Evolutionary conservation across 2,797 vertebrate species (phyloP).

Genomic region (Gymnodraco acuticeps): DNA sequence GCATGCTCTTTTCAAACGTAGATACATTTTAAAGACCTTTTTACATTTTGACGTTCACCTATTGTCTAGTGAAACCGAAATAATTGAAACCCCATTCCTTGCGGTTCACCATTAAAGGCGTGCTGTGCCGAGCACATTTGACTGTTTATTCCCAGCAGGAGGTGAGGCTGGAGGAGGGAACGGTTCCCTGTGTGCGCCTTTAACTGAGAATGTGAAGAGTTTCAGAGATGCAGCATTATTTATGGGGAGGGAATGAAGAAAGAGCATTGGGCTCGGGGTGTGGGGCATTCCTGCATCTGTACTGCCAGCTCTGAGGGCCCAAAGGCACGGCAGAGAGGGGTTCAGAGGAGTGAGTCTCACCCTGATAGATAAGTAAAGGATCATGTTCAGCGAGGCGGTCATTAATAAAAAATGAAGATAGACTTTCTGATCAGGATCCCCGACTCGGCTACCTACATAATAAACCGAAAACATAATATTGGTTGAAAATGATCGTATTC

Average conservation of each 20-base stretch:
- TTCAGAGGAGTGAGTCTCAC: not conserved
- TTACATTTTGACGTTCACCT: conserved; percentile 30
- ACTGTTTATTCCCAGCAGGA: conserved; percentile 31
- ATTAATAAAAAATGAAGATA: too few species aligned
- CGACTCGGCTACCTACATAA: too few species aligned
- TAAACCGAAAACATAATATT: too few species aligned
- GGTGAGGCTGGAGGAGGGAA: conserved; percentile 19
- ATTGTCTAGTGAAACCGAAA: conserved; percentile 42
- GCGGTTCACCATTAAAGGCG: conserved; percentile 42
- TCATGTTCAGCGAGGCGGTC: too few species aligned
- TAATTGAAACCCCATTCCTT: conserved; percentile 41
- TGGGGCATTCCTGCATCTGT: conserved; percentile 22
- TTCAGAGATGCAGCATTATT: conserved; percentile 46
- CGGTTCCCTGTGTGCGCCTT: conserved; percentile 31
- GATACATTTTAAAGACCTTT: conserved; percentile 53
- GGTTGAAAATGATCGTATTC: too few species aligned
- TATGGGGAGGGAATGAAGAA: conserved; percentile 29
- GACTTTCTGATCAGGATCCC: too few species aligned
- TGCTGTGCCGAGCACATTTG: conserved; percentile 21
- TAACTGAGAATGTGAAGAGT: conserved; percentile 17
- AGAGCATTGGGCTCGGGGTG: not conserved
- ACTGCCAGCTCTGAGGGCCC: not conserved
- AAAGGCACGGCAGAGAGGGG: not conserved
- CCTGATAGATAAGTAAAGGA: too few species aligned
- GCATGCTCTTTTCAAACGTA: conserved; percentile 22